phyloP scores from a whole-genome alignment of 2,113 vertebrate species.

The Perca fluviatilis region DNA sequence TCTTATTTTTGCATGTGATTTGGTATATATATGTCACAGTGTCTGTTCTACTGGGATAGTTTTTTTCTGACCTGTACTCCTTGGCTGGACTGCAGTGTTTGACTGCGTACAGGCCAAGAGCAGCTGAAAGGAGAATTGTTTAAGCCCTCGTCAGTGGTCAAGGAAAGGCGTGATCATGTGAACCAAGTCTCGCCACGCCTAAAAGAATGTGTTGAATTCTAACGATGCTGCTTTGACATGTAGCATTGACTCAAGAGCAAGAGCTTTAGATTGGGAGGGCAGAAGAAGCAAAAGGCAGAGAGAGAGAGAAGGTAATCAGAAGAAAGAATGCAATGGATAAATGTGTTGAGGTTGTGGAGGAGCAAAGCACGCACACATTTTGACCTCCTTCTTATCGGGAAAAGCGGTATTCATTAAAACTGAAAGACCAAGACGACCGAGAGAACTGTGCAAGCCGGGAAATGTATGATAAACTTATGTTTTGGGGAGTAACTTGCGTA shows the following conservation, averaged over 20 bases:
- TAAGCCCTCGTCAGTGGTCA: conserved; percentile 62
- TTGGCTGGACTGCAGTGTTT: conserved; percentile 29
- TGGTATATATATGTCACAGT: neutral
- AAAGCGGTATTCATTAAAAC: conserved; percentile 20
- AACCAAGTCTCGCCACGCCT: conserved; percentile 76
- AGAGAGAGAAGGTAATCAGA: conserved; percentile 44
- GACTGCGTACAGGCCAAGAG: conserved; percentile 11
- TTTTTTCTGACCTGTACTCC: conserved; percentile 16
- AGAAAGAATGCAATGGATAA: conserved; percentile 9
- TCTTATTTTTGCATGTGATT: neutral
- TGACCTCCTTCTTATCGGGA: conserved; percentile 37
- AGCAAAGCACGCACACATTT: conserved; percentile 27
- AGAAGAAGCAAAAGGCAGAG: conserved; percentile 43
- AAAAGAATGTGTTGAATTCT: conserved; percentile 87
- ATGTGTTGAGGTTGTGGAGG: conserved; percentile 45
- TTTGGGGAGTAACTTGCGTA: conserved; percentile 45
- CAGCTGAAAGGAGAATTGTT: conserved; percentile 74
- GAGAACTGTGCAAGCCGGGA: conserved; percentile 56
- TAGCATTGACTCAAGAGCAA: conserved; percentile 80
- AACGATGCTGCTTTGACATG: conserved; percentile 83
- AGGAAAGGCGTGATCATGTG: conserved; percentile 78
- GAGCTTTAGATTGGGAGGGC: conserved; percentile 48
- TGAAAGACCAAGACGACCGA: conserved; percentile 38
- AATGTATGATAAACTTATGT: conserved; percentile 59
- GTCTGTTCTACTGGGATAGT: neutral